Base-by-base conservation (phyloP, 1,140 invertebrate genomes). In the Berghia stephanieae region DNA sequence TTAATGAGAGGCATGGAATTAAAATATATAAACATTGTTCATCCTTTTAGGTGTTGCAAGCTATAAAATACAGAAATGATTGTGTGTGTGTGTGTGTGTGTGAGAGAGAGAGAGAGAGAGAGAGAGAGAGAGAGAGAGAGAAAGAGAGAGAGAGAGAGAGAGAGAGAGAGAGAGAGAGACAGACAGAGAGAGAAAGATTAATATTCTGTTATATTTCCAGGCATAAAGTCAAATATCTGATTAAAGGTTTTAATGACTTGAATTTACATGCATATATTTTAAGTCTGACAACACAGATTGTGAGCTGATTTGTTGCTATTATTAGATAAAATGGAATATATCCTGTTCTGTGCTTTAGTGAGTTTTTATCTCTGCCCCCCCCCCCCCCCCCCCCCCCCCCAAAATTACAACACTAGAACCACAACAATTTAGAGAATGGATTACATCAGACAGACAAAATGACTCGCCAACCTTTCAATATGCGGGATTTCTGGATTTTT, bases 401-500 rank as follows among this genome's bases (percentile, higher is more conserved):
- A 40, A 40, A 40, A 78, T 70, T 21, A 55, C 38, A 46, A n/a
- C 24, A 36, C 24, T 70, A 31, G 40, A 57, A n/a, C 16, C 34
- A 74, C 6, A 42, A 31, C 10, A 70, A 10, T 46, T 40, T 55
- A 18, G 27, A 49, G 40, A 43, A 71, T 27, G 24, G 69, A 36
- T 5, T 16, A 2, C 18, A 46, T 24, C 42, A 13, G 21, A 0
- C 4, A 42, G 40, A 63, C 6, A 57, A 24, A 5, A 4, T 44
- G 10, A 18, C 13, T 44, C 21, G 63, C 77, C 42, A 43, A 83
- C 81, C 78, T 82, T 55, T 78, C 69, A 40, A 85, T 78, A 27
- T 60, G 43, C 3, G 84, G 84, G 42, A 85, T 84, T 18, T 84
- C 81, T 49, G 84, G 84, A 55, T 85, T 85, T 52, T 78, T 79